Base-by-base conservation (phyloP, 2,888 invertebrate species). In the Lasioglossum oenotherae region DNA sequence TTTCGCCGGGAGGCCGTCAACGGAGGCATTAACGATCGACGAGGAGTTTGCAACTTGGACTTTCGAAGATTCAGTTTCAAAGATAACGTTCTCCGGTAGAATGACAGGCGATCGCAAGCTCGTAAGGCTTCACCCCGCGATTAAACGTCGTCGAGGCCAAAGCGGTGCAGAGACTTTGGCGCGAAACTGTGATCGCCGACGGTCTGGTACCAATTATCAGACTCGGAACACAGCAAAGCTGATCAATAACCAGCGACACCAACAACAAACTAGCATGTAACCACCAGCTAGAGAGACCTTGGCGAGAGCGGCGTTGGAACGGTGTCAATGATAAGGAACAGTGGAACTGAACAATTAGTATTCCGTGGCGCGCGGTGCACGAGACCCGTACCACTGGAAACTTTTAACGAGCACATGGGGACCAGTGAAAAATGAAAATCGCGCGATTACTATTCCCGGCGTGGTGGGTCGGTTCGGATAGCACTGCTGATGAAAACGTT, bases 351-450 rank as follows among this genome's bases (percentile, higher is more conserved):
- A 31, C 19, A 69, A 87, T 89, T 87, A 83, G 88, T 89, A 90
- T 90, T 88, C 88, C 49, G 60, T 67, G 77, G 5, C 73, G 73
- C n/a, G 73, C n/a, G 60, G 5, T 16, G 80, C 71, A 83, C 80
- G 85, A 84, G 80, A 78, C 83, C 78, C 83, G 74, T 81, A 73
- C 83, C 75, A 46, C 38, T 78, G 72, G 75, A 82, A 82, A 84
- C 81, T 78, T 80, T 82, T 79, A 87, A 84, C 81, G 81, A 85
- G 57, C 82, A 71, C 82, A 38, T 41, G 76, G 80, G 41, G 72
- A 49, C 71, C 82, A 76, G 81, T 84, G 87, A 86, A 88, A 88
- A 88, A 85, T 85, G 87, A 79, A 85, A 88, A 88, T 87, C 83
- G 74, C 75, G 72, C 74, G 49, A 87, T 90, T 88, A 81, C 82